Conservation (phyloP, 2,888 invertebrate species). For the Aphodius granarius region DNA sequence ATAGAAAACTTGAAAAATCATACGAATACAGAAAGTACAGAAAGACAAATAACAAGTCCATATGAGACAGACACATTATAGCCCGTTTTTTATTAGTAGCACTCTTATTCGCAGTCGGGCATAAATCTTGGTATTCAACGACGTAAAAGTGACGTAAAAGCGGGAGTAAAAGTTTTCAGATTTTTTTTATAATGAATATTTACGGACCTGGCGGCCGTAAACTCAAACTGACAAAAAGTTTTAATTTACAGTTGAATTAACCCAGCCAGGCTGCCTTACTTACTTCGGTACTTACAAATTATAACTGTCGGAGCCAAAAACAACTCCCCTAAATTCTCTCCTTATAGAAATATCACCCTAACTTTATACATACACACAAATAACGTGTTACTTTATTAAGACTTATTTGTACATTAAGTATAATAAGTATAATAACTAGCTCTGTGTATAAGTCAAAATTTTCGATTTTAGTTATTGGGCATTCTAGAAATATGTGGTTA, state of each 20-base stretch:
- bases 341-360: neutral
- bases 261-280: neutral
- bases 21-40: too few species aligned
- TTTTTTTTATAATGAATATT: neutral
- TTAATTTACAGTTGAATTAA: neutral
- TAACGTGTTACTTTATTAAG: neutral
- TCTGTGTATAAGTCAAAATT: too few species aligned
- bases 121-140: neutral
- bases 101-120: neutral
- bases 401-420: too few species aligned
- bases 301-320: neutral
- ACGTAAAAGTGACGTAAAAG: neutral
- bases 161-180: neutral
- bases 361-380: neutral
- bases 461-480: too few species aligned
- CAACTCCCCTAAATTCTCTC: neutral
- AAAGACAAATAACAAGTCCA: neutral
- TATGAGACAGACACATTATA: neutral
- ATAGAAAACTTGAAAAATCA: too few species aligned
- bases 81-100: neutral
- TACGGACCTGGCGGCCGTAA: neutral
- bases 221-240: neutral
- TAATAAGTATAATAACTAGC: too few species aligned
- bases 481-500: too few species aligned
- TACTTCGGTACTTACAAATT: neutral